Percentiles rank a stretch among this genome's conserved stretches.
Evolutionary conservation across 1,140 invertebrate species (phyloP).

Genomic region (Neotoxoptera formosana): DNA sequence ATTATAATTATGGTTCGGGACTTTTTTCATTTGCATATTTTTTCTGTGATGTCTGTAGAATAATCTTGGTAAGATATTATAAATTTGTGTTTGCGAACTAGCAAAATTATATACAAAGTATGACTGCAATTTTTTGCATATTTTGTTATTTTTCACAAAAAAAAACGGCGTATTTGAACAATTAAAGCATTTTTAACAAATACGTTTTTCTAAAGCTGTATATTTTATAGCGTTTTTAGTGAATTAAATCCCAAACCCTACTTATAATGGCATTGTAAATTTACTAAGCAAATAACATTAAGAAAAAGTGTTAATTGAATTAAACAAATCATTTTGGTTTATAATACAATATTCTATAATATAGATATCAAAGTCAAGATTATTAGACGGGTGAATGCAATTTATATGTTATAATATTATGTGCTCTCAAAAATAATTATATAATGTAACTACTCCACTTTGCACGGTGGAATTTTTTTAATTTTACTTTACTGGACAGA

Average conservation of each 20-base stretch:
- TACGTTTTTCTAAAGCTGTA: background rate
- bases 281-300: background rate
- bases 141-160: background rate
- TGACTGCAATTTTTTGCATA: background rate
- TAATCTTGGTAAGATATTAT: background rate
- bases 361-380: background rate
- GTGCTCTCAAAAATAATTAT: background rate
- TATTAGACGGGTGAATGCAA: background rate
- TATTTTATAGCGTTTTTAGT: background rate
- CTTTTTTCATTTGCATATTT: background rate
- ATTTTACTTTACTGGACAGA: too few relatives aligned
- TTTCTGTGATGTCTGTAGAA: background rate
- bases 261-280: too few relatives aligned
- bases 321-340: background rate
- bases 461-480: too few relatives aligned
- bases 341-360: background rate
- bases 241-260: background rate
- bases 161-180: background rate
- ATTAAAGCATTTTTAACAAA: background rate
- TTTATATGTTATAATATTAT: background rate
- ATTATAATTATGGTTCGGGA: background rate
- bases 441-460: too few relatives aligned
- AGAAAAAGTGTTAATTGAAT: background rate
- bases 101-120: background rate
- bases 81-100: background rate